Base-by-base conservation (phyloP, 2,113 vertebrate genomes). In the Lepus timidus region DNA sequence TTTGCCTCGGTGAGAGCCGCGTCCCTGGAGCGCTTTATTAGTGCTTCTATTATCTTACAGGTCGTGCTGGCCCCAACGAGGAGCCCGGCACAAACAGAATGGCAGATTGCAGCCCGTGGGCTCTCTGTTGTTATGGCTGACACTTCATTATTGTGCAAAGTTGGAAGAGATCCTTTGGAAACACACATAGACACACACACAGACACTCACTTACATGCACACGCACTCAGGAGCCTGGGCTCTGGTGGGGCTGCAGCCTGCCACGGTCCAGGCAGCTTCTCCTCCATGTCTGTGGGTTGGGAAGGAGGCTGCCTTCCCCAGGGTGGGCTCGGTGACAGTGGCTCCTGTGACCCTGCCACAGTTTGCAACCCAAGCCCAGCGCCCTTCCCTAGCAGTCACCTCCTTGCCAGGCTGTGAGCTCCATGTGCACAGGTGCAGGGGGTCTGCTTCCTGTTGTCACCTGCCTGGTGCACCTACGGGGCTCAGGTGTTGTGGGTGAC, bases 1-100 rank as follows among this genome's bases (percentile, higher is more conserved):
- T 90, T 93, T 81, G 31, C 93, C 92, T 87, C n/a, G 73, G 94
- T 94, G 96, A 96, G 89, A 91, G 81, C 94, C 68, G 67, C 20
- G 49, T 95, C 94, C 92, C 95, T 67, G 92, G 93, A 96, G 96
- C 95, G 96, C 91, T 90, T 89, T 96, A 94, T 97, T 93, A 96
- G 96, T 68, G 39, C 83, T 93, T 91, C 84, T 19, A 89, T 97
- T 95, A 95, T 94, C 95, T 97, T 81, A 91, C 70, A 86, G 96
- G 96, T 96, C 55, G 84, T 4, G 89, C 13, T 31, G 0, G 5
- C 29, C 96, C 95, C 87, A 36, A 3, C 61, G 83, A 90, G 80
- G 80, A 88, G 90, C 85, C 86, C 67, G 93, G 95, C 75, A 95
- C 97, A 94, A 94, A 93, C 91, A 87, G 74, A 94, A 96, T 29